These are phyloP conservation scores for Brachionus paranguensis DNA, from an alignment of 1,140 invertebrate species.

Conservation along the genomic window DNA sequence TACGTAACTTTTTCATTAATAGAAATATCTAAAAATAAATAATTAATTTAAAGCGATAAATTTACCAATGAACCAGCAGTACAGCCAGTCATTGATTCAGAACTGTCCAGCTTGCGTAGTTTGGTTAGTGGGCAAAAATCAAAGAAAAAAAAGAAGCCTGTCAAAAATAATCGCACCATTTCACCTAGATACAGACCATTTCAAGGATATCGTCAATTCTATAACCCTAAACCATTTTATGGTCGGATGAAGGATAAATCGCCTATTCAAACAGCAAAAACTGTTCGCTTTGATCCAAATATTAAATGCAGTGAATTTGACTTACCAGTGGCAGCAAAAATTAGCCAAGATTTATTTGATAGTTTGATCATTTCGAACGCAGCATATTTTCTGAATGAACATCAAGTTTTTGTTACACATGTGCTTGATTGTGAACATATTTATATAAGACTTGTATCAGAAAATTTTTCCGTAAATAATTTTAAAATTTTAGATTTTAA, in stretches of 20 bases:
- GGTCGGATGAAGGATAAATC: neutral
- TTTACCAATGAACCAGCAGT: neutral
- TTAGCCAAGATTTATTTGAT: neutral
- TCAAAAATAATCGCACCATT: neutral
- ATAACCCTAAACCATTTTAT: neutral
- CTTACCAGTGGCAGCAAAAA: neutral
- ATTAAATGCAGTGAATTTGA: neutral
- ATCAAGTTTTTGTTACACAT: neutral
- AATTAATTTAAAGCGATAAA: neutral
- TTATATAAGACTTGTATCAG: neutral
- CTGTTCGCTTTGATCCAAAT: neutral
- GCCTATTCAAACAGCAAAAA: neutral
- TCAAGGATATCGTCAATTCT: neutral
- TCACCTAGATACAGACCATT: neutral
- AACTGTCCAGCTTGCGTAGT: neutral
- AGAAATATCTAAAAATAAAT: neutral
- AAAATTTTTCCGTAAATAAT: conserved; percentile 5
- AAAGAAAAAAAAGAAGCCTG: conserved; percentile 31
- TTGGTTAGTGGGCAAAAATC: conserved; percentile 28
- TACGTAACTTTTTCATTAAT: neutral
- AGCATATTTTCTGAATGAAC: conserved; percentile 15
- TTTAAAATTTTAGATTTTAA: neutral
- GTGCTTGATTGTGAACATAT: neutral
- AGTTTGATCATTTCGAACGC: neutral
- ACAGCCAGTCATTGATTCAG: neutral